phyloP scores from a whole-genome alignment of 2,113 vertebrate genomes.

The Philantomba maxwellii region DNA sequence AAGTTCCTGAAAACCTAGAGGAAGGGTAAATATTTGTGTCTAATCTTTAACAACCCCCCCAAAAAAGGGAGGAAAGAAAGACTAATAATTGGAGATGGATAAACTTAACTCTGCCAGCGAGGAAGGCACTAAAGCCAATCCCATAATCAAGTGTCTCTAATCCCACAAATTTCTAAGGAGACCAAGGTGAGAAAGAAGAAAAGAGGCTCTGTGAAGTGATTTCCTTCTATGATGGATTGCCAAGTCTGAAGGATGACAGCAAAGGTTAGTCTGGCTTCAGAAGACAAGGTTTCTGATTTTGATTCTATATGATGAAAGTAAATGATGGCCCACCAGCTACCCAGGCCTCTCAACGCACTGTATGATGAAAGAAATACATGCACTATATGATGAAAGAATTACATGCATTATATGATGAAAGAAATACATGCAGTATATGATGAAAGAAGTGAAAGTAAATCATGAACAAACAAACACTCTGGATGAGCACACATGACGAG shows the following conservation, averaged over 20 bases:
- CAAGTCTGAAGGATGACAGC: not conserved
- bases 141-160: not conserved
- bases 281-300: not conserved
- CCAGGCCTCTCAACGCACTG: not conserved
- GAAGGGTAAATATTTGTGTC: conserved; percentile 13
- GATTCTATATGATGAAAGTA: not conserved
- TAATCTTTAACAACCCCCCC: not conserved
- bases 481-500: not conserved
- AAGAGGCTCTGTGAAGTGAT: not conserved
- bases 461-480: not conserved
- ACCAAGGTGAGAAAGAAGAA: not conserved
- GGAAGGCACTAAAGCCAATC: not conserved
- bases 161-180: not conserved
- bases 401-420: not conserved
- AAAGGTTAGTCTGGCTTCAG: not conserved
- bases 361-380: not conserved
- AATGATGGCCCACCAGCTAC: not conserved
- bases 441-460: not conserved
- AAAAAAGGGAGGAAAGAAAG: not conserved
- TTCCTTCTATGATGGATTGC: not conserved
- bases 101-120: not conserved
- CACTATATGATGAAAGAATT: not conserved
- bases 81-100: not conserved
- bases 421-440: not conserved
- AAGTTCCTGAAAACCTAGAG: not conserved